Conservation (phyloP, 2,113 vertebrate species). For the Australoheros scitulus region DNA sequence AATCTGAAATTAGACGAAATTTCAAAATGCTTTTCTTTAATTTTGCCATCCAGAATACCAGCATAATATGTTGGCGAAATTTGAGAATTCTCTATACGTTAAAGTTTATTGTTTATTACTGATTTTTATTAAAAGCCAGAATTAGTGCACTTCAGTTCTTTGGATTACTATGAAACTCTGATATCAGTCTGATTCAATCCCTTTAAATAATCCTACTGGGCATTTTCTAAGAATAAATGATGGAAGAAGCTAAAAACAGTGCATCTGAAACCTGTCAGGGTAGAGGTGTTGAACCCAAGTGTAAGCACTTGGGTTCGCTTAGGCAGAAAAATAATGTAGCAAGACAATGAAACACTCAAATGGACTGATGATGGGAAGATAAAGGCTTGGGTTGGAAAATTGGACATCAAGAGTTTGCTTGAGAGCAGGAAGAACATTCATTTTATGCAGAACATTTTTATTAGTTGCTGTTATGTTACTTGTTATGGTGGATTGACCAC, state of each 20-base stretch:
- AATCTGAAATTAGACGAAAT: too few species aligned
- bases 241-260: neutral
- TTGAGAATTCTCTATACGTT: neutral
- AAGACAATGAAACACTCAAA: neutral
- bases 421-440: neutral
- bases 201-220: neutral
- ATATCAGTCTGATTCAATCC: neutral
- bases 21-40: too few species aligned
- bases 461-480: neutral
- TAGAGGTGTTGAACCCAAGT: neutral
- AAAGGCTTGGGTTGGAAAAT: neutral
- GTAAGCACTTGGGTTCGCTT: accelerated
- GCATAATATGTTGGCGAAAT: too few species aligned
- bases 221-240: neutral
- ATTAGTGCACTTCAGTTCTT: neutral
- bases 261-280: neutral
- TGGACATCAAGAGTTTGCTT: neutral
- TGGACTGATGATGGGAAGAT: neutral
- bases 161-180: neutral
- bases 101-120: neutral
- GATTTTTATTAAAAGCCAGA: too few species aligned
- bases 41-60: too few species aligned
- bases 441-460: neutral
- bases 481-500: neutral
- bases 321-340: neutral